These are phyloP conservation scores for Cremastobaeus sp. DNA, from an alignment of 2,888 invertebrate genomes.

Conservation along the genomic window DNA sequence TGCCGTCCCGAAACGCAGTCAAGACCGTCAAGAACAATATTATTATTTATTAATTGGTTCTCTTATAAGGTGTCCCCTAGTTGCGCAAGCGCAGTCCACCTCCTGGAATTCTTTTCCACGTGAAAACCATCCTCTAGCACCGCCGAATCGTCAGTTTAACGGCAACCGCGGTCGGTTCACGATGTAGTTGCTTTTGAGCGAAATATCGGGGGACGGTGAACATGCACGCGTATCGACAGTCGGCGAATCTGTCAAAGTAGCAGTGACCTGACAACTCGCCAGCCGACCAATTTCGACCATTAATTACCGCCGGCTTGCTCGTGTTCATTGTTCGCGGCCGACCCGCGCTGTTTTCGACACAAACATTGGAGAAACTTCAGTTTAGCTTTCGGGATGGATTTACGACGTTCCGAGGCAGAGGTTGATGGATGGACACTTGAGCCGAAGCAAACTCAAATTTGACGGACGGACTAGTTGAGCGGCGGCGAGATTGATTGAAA, in stretches of 20 bases:
- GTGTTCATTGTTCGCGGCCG: no score
- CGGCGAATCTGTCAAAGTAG: not conserved
- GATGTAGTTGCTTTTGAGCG: constrained; percentile 27
- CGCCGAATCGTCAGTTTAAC: constrained; percentile 58
- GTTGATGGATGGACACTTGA: not conserved
- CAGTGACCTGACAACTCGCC: constrained; percentile 11
- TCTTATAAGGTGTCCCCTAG: constrained; percentile 44
- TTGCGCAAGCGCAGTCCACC: constrained; percentile 60
- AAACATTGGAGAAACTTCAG: no score
- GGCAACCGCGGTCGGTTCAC: constrained; percentile 52
- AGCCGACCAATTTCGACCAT: no score
- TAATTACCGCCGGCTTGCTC: no score
- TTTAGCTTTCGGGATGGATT: no score
- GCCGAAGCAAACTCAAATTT: not conserved
- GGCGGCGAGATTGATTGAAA: constrained; percentile 14
- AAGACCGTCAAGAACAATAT: no score
- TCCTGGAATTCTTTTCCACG: constrained; percentile 60
- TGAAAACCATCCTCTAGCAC: constrained; percentile 55
- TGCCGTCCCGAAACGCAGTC: no score
- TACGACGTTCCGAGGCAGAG: no score
- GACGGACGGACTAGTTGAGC: not conserved
- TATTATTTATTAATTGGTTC: constrained; percentile 47
- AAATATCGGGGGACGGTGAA: constrained; percentile 6
- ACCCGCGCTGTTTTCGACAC: no score
- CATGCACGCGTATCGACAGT: not conserved